phyloP scores from a whole-genome alignment of 2,113 vertebrate genomes.

The Tragelaphus imberbis region DNA sequence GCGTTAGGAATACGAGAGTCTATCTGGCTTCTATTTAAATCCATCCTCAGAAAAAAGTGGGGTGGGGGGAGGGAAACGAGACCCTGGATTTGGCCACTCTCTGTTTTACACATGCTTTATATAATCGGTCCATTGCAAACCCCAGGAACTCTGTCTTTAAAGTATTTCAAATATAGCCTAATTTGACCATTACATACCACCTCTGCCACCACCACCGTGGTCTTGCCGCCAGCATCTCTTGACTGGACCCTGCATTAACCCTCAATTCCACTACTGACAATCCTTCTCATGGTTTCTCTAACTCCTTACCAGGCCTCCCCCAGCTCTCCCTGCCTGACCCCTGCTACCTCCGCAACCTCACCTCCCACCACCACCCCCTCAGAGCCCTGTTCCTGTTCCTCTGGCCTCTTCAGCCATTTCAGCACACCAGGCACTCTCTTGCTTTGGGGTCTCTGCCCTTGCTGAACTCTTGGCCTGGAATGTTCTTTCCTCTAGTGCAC shows the following conservation, averaged over 20 bases:
- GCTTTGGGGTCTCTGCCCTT: neutral
- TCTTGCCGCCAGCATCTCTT: neutral
- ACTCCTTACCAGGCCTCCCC: neutral
- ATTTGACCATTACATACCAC: neutral
- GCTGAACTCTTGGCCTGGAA: neutral
- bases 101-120: neutral
- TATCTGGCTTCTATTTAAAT: neutral
- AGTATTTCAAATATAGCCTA: neutral
- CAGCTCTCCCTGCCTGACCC: neutral
- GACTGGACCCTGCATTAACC: neutral
- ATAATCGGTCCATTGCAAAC: neutral
- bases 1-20: neutral
- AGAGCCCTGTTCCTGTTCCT: neutral
- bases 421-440: too few species aligned
- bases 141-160: neutral
- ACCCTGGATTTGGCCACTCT: neutral
- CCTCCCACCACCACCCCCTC: neutral
- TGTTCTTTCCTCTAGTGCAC: neutral
- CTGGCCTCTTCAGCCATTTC: neutral
- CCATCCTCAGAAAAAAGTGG: neutral
- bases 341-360: neutral
- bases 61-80: neutral
- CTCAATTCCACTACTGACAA: too few species aligned
- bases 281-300: neutral
- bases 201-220: accelerated